These are phyloP conservation scores for Saimiri boliviensis DNA, from an alignment of 2,113 vertebrate genomes.

Conservation along the genomic window DNA sequence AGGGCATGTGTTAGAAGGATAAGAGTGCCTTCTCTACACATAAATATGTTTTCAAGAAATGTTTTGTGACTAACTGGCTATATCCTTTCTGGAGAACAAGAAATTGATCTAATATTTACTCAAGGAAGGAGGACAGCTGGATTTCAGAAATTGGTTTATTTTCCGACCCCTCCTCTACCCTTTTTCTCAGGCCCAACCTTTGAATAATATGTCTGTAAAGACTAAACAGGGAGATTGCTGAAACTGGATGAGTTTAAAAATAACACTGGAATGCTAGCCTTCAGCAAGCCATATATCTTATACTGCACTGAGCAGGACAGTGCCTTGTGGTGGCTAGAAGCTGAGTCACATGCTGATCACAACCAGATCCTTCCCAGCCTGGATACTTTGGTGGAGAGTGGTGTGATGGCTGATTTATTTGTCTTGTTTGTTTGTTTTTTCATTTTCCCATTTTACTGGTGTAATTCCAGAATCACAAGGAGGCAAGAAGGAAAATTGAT, in stretches of 20 bases:
- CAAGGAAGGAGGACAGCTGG: not conserved
- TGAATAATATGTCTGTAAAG: slow-evolving; percentile 30
- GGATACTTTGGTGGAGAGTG: not conserved
- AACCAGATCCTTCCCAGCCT: not conserved
- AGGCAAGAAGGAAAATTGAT: not conserved
- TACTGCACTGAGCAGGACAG: not conserved
- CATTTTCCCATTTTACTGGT: not conserved
- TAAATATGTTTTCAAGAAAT: slow-evolving; percentile 19
- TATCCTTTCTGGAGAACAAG: not conserved
- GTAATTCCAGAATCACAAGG: slow-evolving; percentile 26
- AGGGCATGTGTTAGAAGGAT: not conserved
- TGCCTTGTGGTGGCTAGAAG: not conserved
- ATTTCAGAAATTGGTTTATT: slow-evolving; percentile 39
- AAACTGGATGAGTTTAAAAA: slow-evolving; percentile 43
- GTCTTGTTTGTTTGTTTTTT: not conserved
- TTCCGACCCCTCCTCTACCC: not conserved
- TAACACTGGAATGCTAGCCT: not conserved
- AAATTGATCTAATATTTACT: not conserved
- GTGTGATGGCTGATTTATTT: not conserved
- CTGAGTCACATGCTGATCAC: not conserved
- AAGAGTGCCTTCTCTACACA: not conserved
- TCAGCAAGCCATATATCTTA: not conserved
- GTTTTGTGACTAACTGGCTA: not conserved
- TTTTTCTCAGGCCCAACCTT: not conserved
- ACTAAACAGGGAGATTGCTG: slow-evolving; percentile 53